Conservation (phyloP, 2,888 invertebrate genomes). For the Ryuthela nishihirai region DNA sequence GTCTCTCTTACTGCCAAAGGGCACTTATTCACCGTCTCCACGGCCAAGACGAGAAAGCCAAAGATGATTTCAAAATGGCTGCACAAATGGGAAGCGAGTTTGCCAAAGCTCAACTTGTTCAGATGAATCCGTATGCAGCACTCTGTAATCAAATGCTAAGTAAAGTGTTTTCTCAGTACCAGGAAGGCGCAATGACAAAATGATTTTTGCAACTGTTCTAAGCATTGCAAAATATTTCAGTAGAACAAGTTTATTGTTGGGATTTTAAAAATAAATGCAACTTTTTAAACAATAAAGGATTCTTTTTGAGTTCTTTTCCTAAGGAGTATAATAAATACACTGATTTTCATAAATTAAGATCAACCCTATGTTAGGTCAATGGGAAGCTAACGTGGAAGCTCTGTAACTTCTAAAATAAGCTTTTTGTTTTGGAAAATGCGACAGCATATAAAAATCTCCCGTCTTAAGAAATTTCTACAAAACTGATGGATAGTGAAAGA, state of each 20-base stretch:
- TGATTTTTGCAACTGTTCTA: neutral
- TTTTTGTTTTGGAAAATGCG: too few relatives aligned
- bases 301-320: neutral
- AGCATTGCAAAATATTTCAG: neutral
- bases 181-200: constrained; percentile 10
- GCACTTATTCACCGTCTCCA: constrained; percentile 70
- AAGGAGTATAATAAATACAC: neutral
- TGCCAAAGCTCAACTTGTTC: constrained; percentile 79
- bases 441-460: too few relatives aligned
- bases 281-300: neutral
- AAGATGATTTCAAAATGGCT: constrained; percentile 70
- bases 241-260: too few relatives aligned
- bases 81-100: constrained; percentile 79
- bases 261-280: neutral
- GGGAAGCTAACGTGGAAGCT: too few relatives aligned
- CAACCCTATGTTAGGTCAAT: too few relatives aligned
- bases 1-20: constrained; percentile 78
- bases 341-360: too few relatives aligned
- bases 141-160: constrained; percentile 91
- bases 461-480: too few relatives aligned
- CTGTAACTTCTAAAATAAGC: too few relatives aligned
- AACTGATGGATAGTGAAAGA: too few relatives aligned
- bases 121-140: constrained; percentile 90
- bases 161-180: constrained; percentile 63
- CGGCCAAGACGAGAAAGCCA: constrained; percentile 66